Evolutionary conservation across 2,888 invertebrate genomes (phyloP).

Genomic region (Synanthedon formicaeformis): DNA sequence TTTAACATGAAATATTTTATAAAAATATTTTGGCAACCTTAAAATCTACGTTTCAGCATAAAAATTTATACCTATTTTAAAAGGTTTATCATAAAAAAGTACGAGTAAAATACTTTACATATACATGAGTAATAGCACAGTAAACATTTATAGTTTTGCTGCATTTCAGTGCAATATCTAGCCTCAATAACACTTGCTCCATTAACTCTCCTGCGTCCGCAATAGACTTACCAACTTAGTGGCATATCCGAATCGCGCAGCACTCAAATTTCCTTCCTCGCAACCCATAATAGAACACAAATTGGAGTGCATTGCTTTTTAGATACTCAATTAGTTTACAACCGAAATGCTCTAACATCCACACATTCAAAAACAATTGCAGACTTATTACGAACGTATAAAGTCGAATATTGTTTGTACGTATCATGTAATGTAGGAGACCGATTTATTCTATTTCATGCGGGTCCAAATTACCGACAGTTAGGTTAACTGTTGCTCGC

Average conservation of each 20-base stretch:
- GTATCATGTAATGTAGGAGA: constrained; percentile 14
- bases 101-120: too few relatives aligned
- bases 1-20: too few relatives aligned
- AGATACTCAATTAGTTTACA: constrained; percentile 5
- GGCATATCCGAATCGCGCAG: constrained; percentile 14
- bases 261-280: constrained; percentile 20
- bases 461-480: constrained; percentile 52
- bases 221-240: constrained; percentile 38
- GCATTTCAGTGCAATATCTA: constrained; percentile 42
- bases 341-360: constrained; percentile 9
- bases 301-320: constrained; percentile 13
- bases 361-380: background rate
- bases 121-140: too few relatives aligned
- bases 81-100: too few relatives aligned
- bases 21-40: too few relatives aligned
- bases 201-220: constrained; percentile 50
- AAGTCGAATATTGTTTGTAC: constrained; percentile 8
- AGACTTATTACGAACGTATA: background rate
- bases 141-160: constrained; percentile 1
- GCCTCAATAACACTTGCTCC: constrained; percentile 60
- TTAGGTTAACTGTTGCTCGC: constrained; percentile 57
- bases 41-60: too few relatives aligned
- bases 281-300: constrained; percentile 18
- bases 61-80: too few relatives aligned
- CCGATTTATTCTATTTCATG: constrained; percentile 53